A percentile compares a stretch with the other conserved stretches of the same genome.
phyloP scores from a whole-genome alignment of 2,113 vertebrate genomes.

The Salvelinus alpinus region DNA sequence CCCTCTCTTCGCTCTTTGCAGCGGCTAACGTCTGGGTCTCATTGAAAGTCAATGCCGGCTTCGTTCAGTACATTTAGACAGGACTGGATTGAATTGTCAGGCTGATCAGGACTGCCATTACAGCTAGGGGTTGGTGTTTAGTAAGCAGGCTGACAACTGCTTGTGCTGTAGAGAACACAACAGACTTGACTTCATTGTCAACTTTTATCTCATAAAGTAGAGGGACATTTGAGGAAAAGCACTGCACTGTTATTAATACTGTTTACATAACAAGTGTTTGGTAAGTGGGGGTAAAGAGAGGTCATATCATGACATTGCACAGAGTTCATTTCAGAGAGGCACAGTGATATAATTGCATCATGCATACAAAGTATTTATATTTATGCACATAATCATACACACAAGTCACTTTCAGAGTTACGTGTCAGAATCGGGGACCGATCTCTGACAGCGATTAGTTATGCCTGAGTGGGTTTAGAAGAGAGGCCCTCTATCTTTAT shows the following conservation, averaged over 20 bases:
- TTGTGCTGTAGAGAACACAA: too few relatives aligned
- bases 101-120: neutral
- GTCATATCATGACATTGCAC: slow-evolving; percentile 56
- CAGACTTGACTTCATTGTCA: neutral
- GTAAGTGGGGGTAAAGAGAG: slow-evolving; percentile 26
- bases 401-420: slow-evolving; percentile 57
- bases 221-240: too few relatives aligned
- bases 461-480: slow-evolving; percentile 73
- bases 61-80: neutral
- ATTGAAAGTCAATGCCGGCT: neutral
- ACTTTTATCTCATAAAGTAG: neutral
- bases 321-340: slow-evolving; percentile 41
- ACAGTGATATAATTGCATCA: slow-evolving; percentile 57
- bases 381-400: slow-evolving; percentile 73
- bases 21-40: neutral
- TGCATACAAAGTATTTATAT: slow-evolving; percentile 57
- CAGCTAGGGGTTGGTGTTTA: neutral
- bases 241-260: too few relatives aligned
- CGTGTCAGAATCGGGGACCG: slow-evolving; percentile 66
- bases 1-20: neutral
- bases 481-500: slow-evolving; percentile 74
- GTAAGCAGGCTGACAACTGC: too few relatives aligned
- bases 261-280: too few relatives aligned
- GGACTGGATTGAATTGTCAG: neutral
- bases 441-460: slow-evolving; percentile 76